These are phyloP conservation scores for Dromiciops gliroides DNA, from an alignment of 2,113 vertebrate species.

Conservation along the genomic window DNA sequence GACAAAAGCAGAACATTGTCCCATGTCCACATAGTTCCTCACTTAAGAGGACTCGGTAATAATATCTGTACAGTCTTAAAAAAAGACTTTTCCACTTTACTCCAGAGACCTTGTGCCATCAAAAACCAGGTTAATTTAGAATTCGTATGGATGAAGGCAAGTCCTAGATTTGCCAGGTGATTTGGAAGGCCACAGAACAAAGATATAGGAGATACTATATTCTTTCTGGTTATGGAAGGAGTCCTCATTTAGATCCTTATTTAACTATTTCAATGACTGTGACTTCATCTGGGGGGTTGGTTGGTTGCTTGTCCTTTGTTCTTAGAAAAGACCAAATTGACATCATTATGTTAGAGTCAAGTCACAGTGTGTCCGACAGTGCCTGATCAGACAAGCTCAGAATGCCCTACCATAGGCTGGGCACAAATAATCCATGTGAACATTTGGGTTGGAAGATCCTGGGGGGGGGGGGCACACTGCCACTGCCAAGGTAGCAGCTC, in stretches of 20 bases:
- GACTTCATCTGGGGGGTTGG: not conserved
- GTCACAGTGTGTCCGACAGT: no score
- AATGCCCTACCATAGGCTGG: no score
- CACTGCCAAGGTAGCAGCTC: not conserved
- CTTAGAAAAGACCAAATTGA: no score
- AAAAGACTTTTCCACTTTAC: not conserved
- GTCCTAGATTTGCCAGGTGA: constrained; percentile 14
- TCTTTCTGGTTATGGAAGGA: constrained; percentile 1
- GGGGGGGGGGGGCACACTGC: not conserved
- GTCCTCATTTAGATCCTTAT: constrained; percentile 15
- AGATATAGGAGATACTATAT: constrained; percentile 16
- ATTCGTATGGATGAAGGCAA: constrained; percentile 30
- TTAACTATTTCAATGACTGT: not conserved
- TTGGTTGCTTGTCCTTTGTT: no score
- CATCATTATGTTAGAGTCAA: no score
- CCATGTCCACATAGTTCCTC: constrained; percentile 12
- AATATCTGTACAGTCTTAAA: constrained; percentile 17
- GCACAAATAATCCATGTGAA: no score
- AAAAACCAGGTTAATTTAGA: constrained; percentile 30
- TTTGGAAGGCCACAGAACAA: constrained; percentile 32
- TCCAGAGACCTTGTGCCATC: constrained; percentile 10
- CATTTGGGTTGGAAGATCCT: no score
- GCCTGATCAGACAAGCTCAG: no score
- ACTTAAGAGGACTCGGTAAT: not conserved
- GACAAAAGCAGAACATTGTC: not conserved